A percentile compares a stretch with the other conserved stretches of the same genome.
phyloP scores from a whole-genome alignment of 2,113 vertebrate genomes.

The Urocolius indicus region DNA sequence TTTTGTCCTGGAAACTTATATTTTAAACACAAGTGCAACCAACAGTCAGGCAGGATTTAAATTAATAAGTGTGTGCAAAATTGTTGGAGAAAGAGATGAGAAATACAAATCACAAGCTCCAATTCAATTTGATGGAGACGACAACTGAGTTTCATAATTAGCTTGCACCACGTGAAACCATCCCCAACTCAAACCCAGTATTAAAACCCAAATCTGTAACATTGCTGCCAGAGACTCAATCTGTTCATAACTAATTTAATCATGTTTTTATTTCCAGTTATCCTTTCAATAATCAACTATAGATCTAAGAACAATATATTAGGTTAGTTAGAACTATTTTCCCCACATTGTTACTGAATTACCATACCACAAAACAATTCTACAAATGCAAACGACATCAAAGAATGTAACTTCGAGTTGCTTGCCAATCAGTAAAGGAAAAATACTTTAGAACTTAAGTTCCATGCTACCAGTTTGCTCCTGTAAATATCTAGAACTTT shows the following conservation, averaged over 20 bases:
- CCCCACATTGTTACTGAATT: background rate
- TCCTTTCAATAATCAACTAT: background rate
- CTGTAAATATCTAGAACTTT: background rate
- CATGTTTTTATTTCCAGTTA: background rate
- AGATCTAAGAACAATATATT: background rate
- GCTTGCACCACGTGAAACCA: background rate
- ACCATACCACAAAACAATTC: background rate
- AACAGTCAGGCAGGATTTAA: background rate
- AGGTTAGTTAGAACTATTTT: background rate
- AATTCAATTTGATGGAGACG: background rate
- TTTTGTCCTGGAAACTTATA: background rate
- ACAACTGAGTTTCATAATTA: background rate
- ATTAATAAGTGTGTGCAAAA: background rate
- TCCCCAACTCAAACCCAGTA: background rate
- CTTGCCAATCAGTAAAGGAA: background rate
- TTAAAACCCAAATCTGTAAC: background rate
- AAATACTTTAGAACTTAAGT: background rate
- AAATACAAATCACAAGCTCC: background rate
- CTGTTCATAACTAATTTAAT: background rate
- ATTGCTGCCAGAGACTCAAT: background rate
- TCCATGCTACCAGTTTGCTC: background rate
- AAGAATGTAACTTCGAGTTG: background rate
- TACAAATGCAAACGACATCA: background rate
- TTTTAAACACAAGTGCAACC: background rate
- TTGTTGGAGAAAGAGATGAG: background rate